Percentiles rank a stretch among this genome's conserved stretches.
phyloP scores from a whole-genome alignment of 2,113 vertebrate species.

The Orientallactaga bullata region DNA sequence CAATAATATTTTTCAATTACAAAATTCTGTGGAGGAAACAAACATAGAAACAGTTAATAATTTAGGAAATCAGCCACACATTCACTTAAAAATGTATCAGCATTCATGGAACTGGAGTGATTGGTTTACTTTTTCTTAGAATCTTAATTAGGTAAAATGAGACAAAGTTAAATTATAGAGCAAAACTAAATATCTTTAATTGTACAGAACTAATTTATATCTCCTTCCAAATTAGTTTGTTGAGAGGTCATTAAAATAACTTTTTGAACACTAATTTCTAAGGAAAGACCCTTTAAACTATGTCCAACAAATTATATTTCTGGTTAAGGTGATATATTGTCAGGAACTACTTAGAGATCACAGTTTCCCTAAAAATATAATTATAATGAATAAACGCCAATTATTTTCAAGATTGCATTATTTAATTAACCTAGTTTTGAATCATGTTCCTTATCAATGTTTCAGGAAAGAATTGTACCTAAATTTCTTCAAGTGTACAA shows the following conservation, averaged over 20 bases:
- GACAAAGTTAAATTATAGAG: not conserved
- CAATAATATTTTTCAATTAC: constrained; percentile 9
- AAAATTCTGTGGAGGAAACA: constrained; percentile 6
- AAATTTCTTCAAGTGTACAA: not conserved
- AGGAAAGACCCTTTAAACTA: not conserved
- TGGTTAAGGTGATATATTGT: not conserved
- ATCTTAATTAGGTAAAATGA: not conserved
- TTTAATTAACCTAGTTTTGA: not conserved
- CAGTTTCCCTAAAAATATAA: not conserved
- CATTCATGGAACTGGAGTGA: not conserved
- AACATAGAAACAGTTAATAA: not conserved
- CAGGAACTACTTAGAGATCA: not conserved
- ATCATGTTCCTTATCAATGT: not conserved
- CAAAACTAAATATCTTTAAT: not conserved
- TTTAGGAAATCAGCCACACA: not conserved
- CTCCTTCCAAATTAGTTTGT: not conserved
- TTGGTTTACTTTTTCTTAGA: not conserved
- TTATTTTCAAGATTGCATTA: not conserved
- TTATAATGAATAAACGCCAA: not conserved
- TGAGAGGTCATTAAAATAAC: not conserved
- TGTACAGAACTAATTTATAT: not conserved
- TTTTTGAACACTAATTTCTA: not conserved
- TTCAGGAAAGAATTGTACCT: not conserved
- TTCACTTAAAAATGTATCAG: not conserved
- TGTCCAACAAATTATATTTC: not conserved